These are phyloP conservation scores for Arrhopalites spinosus DNA, from an alignment of 2,888 invertebrate genomes.

Conservation along the genomic window DNA sequence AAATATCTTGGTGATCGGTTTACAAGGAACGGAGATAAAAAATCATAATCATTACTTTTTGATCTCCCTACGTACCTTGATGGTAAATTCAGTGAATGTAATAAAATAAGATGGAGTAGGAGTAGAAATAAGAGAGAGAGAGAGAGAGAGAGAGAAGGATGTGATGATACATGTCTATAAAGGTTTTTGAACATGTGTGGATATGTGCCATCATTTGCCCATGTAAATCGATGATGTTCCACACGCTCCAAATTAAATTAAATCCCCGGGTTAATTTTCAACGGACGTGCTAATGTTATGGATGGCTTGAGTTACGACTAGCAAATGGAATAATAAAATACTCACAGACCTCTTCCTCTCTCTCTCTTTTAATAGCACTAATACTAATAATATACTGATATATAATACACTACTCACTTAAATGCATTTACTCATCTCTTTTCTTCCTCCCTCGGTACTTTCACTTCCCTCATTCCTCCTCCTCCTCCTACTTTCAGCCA, in stretches of 20 bases:
- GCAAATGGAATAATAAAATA: slow-evolving; percentile 31
- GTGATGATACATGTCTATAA: too few relatives aligned
- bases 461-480: not conserved
- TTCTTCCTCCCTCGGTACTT: not conserved
- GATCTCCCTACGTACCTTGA: too few relatives aligned
- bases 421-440: not conserved
- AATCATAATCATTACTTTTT: too few relatives aligned
- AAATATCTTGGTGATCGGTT: too few relatives aligned
- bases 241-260: slow-evolving; percentile 26
- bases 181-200: not conserved
- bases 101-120: slow-evolving; percentile 26
- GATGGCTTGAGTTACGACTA: slow-evolving; percentile 28
- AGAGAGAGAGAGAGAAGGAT: too few relatives aligned
- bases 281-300: slow-evolving; percentile 31
- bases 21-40: too few relatives aligned
- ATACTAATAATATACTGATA: too few relatives aligned
- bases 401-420: too few relatives aligned
- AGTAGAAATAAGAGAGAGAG: not conserved
- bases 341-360: slow-evolving; percentile 6
- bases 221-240: slow-evolving; percentile 32
- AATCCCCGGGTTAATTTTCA: slow-evolving; percentile 32
- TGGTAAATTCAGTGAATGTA: not conserved
- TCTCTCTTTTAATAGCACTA: not conserved
- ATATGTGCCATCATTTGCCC: slow-evolving; percentile 4
- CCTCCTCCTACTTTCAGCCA: not conserved